These are phyloP conservation scores for Turnix velox DNA, from an alignment of 2,113 vertebrate species.

Conservation along the genomic window DNA sequence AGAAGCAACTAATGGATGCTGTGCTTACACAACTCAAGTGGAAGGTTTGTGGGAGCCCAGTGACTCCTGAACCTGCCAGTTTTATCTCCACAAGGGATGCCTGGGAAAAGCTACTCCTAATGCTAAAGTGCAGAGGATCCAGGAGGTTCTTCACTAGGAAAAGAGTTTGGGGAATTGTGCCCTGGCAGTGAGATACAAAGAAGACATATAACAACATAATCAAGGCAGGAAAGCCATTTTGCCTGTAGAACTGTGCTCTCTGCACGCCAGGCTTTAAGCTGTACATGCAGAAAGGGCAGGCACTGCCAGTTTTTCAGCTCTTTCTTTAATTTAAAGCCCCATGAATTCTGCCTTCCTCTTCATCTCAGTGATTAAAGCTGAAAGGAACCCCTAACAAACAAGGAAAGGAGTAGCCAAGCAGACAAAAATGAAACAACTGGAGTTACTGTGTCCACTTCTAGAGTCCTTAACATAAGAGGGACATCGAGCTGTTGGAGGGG, in stretches of 20 bases:
- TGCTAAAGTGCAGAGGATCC: not conserved
- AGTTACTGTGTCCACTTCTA: no score
- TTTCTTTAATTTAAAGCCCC: not conserved
- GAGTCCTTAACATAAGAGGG: no score
- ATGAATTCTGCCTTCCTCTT: not conserved
- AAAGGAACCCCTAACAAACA: not conserved
- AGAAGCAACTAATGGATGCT: not conserved
- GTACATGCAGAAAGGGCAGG: not conserved
- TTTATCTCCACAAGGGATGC: not conserved
- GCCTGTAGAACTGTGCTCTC: not conserved
- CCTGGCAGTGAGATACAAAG: not conserved
- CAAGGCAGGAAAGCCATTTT: not conserved
- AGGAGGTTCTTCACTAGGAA: not conserved
- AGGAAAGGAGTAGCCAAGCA: not conserved
- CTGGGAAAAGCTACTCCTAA: not conserved
- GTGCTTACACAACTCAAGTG: not conserved
- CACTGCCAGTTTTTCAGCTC: not conserved
- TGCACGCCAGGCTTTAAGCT: not conserved
- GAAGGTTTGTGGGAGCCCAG: not conserved
- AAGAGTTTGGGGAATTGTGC: not conserved
- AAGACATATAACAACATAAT: not conserved
- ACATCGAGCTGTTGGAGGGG: no score
- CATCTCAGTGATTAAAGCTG: not conserved
- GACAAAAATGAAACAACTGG: not conserved
- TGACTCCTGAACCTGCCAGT: not conserved